Conservation (phyloP, 2,888 invertebrate species). For the Malacosoma neustria region DNA sequence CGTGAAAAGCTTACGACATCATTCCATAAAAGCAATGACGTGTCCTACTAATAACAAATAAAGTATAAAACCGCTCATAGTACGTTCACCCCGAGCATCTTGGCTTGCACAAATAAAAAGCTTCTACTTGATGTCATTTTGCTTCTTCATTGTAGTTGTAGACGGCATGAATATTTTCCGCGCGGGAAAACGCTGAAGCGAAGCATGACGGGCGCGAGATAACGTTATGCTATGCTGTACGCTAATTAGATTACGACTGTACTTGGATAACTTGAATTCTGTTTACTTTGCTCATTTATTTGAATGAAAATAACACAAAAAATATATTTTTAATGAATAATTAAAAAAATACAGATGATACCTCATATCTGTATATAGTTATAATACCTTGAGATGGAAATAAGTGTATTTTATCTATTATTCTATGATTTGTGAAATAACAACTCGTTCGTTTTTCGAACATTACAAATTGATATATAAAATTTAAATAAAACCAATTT, state of each 20-base stretch:
- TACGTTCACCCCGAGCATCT: constrained; percentile 30
- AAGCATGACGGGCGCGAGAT: constrained; percentile 45
- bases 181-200: constrained; percentile 35
- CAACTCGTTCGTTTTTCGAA: no score
- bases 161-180: constrained; percentile 46
- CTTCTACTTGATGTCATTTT: constrained; percentile 33
- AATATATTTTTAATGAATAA: no score
- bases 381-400: no score
- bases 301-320: no score
- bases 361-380: no score
- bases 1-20: constrained; percentile 21
- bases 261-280: constrained; percentile 25
- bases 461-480: no score
- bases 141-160: constrained; percentile 31
- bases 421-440: no score
- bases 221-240: constrained; percentile 37
- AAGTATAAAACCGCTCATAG: constrained; percentile 25
- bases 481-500: no score
- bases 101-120: constrained; percentile 18
- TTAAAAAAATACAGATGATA: no score
- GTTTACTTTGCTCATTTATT: constrained; percentile 21
- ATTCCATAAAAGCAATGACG: constrained; percentile 46
- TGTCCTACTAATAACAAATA: constrained; percentile 30
- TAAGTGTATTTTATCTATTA: no score
- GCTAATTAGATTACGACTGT: constrained; percentile 47